Evolutionary conservation across 2,888 invertebrate genomes (phyloP), one percentile per base, ranked within the genome.

Genomic region (Strigamia crassipes): DNA sequence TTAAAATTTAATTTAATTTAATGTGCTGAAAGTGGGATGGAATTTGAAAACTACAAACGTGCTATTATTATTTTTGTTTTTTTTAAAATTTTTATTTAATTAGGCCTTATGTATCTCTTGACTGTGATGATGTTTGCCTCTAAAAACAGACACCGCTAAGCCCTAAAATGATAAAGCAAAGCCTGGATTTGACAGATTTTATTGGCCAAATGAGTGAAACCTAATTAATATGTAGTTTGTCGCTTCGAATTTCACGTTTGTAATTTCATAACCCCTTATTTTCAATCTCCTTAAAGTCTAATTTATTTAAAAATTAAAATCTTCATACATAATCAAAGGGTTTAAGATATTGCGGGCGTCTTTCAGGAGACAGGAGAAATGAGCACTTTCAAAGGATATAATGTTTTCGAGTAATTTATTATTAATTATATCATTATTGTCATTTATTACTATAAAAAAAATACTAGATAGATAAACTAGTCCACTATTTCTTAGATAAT

Each of bases 371-470:
- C 13, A 31, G 31, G n/a, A 73, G 73, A 73, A 46, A 31, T 27
- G 73, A 73, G 73, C 73, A 73, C 73, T 73, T 73, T 73, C 73
- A 73, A 73, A 73, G 73, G 73, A 73, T 73, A 73, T 73, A 61
- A 61, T 61, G 27, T 73, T 73, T 73, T 73, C 10, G 27, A 73
- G 73, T 73, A 73, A 73, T 73, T 73, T 73, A 73, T 73, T 73
- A 73, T 27, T 73, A 31, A 73, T 73, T 73, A 73, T 56, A 56
- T 18, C n/a, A 56, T 56, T 56, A 56, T 18, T 56, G 56, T 56
- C 56, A 56, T 56, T 56, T 56, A 56, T 56, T 18, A 56, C 8
- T 56, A n/a, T 18, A 56, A 56, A 8, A 56, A 18, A 56, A 56
- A 46, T 13, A 38, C 8, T 18, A 56, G 56, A 56, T 56, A 56